These are phyloP conservation scores for Lerema accius DNA, from an alignment of 1,140 invertebrate species.

Conservation along the genomic window DNA sequence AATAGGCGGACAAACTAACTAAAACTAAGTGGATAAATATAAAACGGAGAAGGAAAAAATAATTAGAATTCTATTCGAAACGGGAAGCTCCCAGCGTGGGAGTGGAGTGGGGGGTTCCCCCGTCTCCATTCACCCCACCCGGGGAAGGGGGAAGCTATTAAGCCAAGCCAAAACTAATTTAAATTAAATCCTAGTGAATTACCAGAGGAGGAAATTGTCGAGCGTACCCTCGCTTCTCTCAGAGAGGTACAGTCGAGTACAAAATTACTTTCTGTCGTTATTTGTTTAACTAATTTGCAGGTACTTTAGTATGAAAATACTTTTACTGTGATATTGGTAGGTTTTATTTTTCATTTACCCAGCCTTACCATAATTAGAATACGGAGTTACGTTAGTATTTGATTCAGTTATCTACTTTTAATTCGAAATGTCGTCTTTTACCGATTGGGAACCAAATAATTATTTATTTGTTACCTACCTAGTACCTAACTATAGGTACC, in stretches of 20 bases:
- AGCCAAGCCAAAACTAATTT: constrained; percentile 84
- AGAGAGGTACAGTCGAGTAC: constrained; percentile 50
- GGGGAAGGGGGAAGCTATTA: constrained; percentile 78
- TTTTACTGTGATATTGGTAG: too few relatives aligned
- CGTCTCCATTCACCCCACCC: constrained; percentile 40
- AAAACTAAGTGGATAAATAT: constrained; percentile 32
- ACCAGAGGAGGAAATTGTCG: constrained; percentile 82
- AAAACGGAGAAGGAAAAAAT: constrained; percentile 39
- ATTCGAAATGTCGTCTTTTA: too few relatives aligned
- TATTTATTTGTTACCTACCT: too few relatives aligned
- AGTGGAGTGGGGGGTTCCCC: constrained; percentile 48
- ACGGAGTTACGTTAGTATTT: too few relatives aligned
- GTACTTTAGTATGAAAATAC: too few relatives aligned
- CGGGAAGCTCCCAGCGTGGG: constrained; percentile 54
- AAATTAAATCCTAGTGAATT: constrained; percentile 85
- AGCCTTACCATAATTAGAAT: too few relatives aligned
- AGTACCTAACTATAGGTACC: too few relatives aligned
- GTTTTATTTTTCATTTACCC: too few relatives aligned
- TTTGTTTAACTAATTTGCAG: too few relatives aligned
- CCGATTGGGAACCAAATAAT: too few relatives aligned
- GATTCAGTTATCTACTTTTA: too few relatives aligned
- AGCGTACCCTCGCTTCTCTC: constrained; percentile 75
- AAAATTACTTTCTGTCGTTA: too few relatives aligned
- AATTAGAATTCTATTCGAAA: constrained; percentile 41
- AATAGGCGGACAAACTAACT: constrained; percentile 28